Evolutionary conservation across 1,140 invertebrate genomes (phyloP).

Genomic region (Camponotus vicinus): DNA sequence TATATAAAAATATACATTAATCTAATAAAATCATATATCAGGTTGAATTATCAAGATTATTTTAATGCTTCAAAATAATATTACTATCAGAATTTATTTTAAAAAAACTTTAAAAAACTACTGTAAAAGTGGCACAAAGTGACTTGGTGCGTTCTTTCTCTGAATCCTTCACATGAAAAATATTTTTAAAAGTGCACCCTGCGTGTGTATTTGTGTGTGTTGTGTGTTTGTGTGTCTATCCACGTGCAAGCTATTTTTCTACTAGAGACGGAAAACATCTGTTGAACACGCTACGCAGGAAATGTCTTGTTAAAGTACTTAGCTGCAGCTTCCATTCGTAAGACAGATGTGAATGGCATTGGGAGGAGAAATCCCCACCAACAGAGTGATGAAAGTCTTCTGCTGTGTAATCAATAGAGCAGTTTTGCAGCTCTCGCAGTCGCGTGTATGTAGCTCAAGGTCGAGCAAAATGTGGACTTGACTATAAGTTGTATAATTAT

Average conservation of each 20-base stretch:
- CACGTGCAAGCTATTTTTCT: slow-evolving; percentile 6
- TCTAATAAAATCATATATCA: too few species aligned
- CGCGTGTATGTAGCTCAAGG: slow-evolving; percentile 80
- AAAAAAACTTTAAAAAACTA: too few species aligned
- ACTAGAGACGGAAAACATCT: slow-evolving; percentile 65
- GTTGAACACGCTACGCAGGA: slow-evolving; percentile 80
- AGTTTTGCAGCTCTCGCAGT: slow-evolving; percentile 46
- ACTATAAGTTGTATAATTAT: neutral
- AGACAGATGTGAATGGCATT: slow-evolving; percentile 70
- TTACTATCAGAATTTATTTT: too few species aligned
- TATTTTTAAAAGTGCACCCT: neutral
- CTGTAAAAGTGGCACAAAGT: too few species aligned
- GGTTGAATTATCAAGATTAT: too few species aligned
- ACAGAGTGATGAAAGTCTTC: slow-evolving; percentile 74
- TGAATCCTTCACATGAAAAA: neutral
- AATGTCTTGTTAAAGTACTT: slow-evolving; percentile 79
- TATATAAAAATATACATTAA: too few species aligned
- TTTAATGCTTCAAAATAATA: too few species aligned
- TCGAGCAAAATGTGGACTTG: slow-evolving; percentile 55
- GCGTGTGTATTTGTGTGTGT: too few species aligned
- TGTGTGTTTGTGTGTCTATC: neutral
- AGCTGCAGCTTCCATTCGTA: slow-evolving; percentile 36
- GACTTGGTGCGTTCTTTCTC: too few species aligned
- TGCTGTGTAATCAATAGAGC: slow-evolving; percentile 77
- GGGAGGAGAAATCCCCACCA: slow-evolving; percentile 71